Conservation (phyloP, 2,797 vertebrate species). For the Otus scops region DNA sequence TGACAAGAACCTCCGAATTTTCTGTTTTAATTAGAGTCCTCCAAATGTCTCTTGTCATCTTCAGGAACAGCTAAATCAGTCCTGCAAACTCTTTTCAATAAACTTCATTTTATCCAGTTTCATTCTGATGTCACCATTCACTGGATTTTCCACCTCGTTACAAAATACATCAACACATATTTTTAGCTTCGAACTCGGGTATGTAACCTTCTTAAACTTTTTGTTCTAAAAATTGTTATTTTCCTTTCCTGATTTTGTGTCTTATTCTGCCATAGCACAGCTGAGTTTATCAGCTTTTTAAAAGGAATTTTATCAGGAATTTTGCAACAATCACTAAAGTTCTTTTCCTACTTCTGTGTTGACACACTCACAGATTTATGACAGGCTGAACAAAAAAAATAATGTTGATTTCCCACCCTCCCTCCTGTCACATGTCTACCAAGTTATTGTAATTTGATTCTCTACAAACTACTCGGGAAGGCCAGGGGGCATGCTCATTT, state of each 20-base stretch:
- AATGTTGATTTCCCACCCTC: neutral
- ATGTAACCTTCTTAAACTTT: neutral
- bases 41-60: neutral
- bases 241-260: neutral
- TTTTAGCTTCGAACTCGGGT: neutral
- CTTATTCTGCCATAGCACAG: neutral
- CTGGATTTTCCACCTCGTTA: neutral
- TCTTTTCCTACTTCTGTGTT: neutral
- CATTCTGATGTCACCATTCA: neutral
- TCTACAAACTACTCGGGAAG: neutral
- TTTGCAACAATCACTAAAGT: neutral
- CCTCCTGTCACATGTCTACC: rapidly evolving
- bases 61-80: neutral
- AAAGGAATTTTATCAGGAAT: neutral
- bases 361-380: neutral
- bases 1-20: neutral
- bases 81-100: neutral
- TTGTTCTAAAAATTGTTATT: rapidly evolving
- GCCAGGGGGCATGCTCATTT: neutral
- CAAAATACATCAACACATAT: neutral
- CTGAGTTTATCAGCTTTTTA: neutral
- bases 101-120: neutral
- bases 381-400: neutral
- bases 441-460: neutral
- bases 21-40: neutral